These are phyloP conservation scores for Gymnocypris eckloni DNA, from an alignment of 2,797 vertebrate genomes.

Conservation along the genomic window DNA sequence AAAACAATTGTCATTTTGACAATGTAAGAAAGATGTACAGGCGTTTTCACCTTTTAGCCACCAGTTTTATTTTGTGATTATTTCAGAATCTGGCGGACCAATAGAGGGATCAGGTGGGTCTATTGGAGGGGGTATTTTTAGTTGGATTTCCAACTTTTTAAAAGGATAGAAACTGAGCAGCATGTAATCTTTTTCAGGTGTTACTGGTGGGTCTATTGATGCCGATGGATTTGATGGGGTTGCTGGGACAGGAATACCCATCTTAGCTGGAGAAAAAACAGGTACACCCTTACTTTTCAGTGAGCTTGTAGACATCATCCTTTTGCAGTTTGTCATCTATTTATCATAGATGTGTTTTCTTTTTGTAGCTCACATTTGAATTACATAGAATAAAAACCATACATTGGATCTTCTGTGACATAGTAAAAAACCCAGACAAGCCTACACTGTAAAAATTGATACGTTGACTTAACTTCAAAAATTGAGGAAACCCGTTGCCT, in stretches of 20 bases:
- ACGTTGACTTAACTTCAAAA: no score
- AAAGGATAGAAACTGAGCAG: neutral
- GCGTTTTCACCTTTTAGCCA: constrained; percentile 27
- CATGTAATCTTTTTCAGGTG: constrained; percentile 61
- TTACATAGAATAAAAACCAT: neutral
- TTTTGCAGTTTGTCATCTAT: neutral
- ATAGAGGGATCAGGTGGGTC: constrained; percentile 78
- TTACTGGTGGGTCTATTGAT: constrained; percentile 68
- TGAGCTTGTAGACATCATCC: neutral
- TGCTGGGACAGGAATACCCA: constrained; percentile 76
- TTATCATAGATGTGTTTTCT: neutral
- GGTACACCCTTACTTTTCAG: constrained; percentile 64
- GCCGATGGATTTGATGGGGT: constrained; percentile 60
- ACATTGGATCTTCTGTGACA: neutral
- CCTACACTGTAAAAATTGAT: no score
- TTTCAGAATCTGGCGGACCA: constrained; percentile 69
- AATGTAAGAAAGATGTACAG: neutral
- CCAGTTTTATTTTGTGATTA: constrained; percentile 46
- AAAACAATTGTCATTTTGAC: neutral
- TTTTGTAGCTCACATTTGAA: neutral
- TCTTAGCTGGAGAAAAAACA: constrained; percentile 71
- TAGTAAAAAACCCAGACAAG: no score
- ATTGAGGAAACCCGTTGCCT: no score
- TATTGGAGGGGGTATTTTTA: constrained; percentile 50
- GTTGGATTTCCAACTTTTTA: neutral